Percentiles rank a stretch among this genome's conserved stretches.
phyloP scores from a whole-genome alignment of 2,888 invertebrate genomes.

The Dorcus hopei region DNA sequence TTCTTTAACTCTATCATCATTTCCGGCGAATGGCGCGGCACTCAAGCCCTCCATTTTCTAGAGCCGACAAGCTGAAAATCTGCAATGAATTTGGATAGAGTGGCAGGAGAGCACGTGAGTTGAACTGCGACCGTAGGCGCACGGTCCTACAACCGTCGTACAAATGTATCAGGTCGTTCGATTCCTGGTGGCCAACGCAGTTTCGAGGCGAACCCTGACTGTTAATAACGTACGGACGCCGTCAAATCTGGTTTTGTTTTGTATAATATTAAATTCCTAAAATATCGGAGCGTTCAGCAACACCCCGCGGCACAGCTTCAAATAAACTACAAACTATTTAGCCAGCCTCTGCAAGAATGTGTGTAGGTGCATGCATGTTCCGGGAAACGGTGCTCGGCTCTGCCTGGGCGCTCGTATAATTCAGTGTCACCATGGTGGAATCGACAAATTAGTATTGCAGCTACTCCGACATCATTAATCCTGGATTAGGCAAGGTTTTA shows the following conservation, averaged over 20 bases:
- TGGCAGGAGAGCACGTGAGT: constrained; percentile 23
- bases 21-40: constrained; percentile 46
- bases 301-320: constrained; percentile 25
- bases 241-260: constrained; percentile 22
- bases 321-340: constrained; percentile 31
- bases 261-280: constrained; percentile 37
- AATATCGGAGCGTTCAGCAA: constrained; percentile 32
- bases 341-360: constrained; percentile 24
- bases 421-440: constrained; percentile 50
- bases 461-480: constrained; percentile 51
- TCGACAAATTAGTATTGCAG: constrained; percentile 53
- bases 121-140: too few relatives aligned
- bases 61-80: constrained; percentile 50
- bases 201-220: neutral
- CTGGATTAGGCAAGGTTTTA: constrained; percentile 48
- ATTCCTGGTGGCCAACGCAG: neutral
- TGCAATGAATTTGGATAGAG: constrained; percentile 51
- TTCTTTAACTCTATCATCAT: constrained; percentile 50
- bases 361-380: constrained; percentile 10
- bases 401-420: constrained; percentile 40
- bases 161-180: too few relatives aligned
- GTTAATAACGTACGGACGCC: neutral
- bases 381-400: constrained; percentile 9
- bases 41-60: constrained; percentile 48
- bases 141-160: too few relatives aligned